Conservation (phyloP, 2,797 vertebrate species). For the Molossus molossus region DNA sequence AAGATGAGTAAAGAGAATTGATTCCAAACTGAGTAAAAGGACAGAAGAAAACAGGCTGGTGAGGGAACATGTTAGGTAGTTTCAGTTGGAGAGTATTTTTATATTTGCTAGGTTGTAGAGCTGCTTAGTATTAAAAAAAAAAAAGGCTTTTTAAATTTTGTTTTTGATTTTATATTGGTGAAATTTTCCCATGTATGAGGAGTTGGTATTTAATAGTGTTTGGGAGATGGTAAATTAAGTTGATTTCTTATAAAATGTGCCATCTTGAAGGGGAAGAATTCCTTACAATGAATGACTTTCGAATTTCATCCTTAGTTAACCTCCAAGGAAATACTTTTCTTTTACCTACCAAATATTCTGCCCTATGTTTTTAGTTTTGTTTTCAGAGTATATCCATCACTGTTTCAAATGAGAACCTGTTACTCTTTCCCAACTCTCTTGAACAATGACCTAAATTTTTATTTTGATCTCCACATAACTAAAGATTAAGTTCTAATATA, state of each 20-base stretch:
- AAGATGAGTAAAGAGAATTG: constrained; percentile 62
- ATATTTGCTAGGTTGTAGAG: not conserved
- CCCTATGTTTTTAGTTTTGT: not conserved
- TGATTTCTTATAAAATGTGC: not conserved
- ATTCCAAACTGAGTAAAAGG: constrained; percentile 72
- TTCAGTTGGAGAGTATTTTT: not conserved
- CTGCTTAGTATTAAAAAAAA: not conserved
- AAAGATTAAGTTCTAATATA: constrained; percentile 80
- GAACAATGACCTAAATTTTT: constrained; percentile 75
- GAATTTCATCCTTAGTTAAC: constrained; percentile 57
- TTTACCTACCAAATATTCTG: constrained; percentile 81
- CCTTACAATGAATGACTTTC: constrained; percentile 57
- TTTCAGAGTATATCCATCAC: constrained; percentile 73
- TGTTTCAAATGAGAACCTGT: constrained; percentile 72
- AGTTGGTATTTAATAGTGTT: not conserved
- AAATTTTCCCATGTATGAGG: not conserved
- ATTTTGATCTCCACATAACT: constrained; percentile 83
- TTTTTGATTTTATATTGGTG: constrained; percentile 24
- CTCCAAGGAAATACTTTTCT: not conserved
- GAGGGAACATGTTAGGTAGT: not conserved
- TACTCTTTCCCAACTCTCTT: constrained; percentile 35
- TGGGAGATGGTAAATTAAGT: not conserved
- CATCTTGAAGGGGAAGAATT: constrained; percentile 53
- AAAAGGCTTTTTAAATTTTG: constrained; percentile 14
- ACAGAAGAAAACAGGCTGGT: not conserved